phyloP scores from a whole-genome alignment of 2,797 vertebrate genomes.

The Alcedo quadribrachys region DNA sequence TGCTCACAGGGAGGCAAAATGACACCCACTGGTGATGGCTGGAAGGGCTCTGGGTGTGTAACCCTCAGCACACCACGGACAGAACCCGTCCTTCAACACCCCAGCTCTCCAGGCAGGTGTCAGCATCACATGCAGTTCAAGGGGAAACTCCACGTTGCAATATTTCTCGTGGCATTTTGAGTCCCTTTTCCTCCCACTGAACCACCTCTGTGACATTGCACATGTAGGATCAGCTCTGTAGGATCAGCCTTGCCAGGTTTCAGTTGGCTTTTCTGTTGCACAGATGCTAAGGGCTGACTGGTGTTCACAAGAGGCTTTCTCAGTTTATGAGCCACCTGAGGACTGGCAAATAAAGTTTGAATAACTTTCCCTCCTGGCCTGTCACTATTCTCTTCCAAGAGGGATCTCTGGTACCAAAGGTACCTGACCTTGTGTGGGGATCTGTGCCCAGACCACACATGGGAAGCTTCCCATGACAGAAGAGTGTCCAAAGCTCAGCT shows the following conservation, averaged over 20 bases:
- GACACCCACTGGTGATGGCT: neutral
- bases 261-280: conserved; percentile 35
- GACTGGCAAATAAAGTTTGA: neutral
- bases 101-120: neutral
- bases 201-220: neutral
- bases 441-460: neutral
- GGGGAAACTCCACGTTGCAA: conserved; percentile 46
- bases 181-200: neutral
- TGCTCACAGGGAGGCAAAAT: neutral
- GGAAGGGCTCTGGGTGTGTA: neutral
- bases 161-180: neutral
- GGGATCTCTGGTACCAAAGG: neutral
- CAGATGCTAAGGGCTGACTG: neutral
- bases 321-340: neutral
- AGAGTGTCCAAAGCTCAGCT: neutral
- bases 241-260: neutral
- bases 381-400: neutral
- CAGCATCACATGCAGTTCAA: conserved; percentile 44
- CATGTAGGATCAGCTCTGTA: no score
- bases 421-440: rapidly evolving
- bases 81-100: neutral
- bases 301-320: neutral
- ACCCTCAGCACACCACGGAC: neutral
- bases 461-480: neutral
- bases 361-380: rapidly evolving